phyloP scores from a whole-genome alignment of 2,113 vertebrate species.

The Pteropus alecto region DNA sequence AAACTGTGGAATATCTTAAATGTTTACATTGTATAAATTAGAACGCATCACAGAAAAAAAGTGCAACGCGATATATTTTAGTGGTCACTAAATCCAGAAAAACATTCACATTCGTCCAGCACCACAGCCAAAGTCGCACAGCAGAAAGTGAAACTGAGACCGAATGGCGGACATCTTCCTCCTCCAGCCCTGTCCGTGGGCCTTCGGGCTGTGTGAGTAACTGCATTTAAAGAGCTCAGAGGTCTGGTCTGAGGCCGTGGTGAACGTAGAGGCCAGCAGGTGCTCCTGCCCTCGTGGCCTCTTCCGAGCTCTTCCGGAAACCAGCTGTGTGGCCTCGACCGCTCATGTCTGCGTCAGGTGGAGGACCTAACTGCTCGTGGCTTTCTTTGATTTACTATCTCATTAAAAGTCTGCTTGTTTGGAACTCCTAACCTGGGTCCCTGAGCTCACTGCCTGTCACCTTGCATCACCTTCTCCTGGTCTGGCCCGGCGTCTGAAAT shows the following conservation, averaged over 20 bases:
- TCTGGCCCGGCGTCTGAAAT: background rate
- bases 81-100: background rate
- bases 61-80: background rate
- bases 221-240: background rate
- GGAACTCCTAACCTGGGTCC: background rate
- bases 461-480: background rate
- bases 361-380: background rate
- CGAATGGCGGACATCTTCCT: background rate
- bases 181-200: no score
- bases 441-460: background rate
- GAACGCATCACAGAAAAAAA: background rate
- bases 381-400: background rate
- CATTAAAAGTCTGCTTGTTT: background rate
- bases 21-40: background rate
- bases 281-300: background rate
- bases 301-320: background rate
- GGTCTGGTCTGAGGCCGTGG: background rate
- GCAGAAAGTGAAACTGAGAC: background rate
- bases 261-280: background rate
- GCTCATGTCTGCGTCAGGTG: background rate
- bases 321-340: background rate
- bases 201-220: background rate
- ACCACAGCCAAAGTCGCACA: accelerated
- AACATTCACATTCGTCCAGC: background rate
- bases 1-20: background rate